phyloP scores from a whole-genome alignment of 64 coral and sea anemone species.

The Porites australiensis region DNA sequence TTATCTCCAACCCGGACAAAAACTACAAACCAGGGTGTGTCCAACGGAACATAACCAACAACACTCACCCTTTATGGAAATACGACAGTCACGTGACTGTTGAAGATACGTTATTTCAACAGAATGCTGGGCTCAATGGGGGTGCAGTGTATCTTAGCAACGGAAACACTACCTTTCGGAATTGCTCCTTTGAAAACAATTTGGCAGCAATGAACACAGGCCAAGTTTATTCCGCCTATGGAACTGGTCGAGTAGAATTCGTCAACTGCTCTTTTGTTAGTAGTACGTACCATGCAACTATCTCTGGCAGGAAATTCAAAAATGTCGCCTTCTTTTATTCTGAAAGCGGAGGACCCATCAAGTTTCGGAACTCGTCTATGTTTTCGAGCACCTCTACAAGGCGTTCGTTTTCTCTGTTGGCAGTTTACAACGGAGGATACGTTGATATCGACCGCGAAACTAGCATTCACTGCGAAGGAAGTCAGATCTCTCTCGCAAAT shows the following conservation, averaged over 20 bases:
- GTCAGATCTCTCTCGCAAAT: conserved; percentile 48
- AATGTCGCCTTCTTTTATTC: conserved; percentile 46
- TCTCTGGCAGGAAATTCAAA: not conserved
- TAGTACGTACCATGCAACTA: not conserved
- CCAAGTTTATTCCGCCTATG: conserved; percentile 40
- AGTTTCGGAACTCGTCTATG: conserved; percentile 48
- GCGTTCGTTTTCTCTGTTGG: not conserved
- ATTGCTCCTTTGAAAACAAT: conserved; percentile 67
- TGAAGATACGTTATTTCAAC: conserved; percentile 34
- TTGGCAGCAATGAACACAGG: not conserved
- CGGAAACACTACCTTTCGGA: conserved; percentile 4
- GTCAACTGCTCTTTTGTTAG: conserved; percentile 26
- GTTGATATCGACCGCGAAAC: conserved; percentile 54
- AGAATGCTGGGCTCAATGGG: conserved; percentile 1
- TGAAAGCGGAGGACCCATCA: conserved; percentile 14
- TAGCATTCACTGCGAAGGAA: conserved; percentile 34
- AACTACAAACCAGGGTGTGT: conserved; percentile 6
- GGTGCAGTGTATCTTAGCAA: conserved; percentile 45
- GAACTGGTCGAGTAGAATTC: conserved; percentile 36
- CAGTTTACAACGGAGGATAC: conserved; percentile 26
- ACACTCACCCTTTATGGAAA: conserved; percentile 26
- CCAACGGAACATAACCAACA: not conserved
- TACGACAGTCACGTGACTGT: conserved; percentile 40
- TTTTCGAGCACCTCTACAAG: conserved; percentile 1
- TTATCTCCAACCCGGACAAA: conserved; percentile 1